Percentiles rank a stretch among this genome's conserved stretches.
These are phyloP conservation scores for Cyclopterus lumpus DNA, from an alignment of 2,797 vertebrate genomes.

Conservation along the genomic window DNA sequence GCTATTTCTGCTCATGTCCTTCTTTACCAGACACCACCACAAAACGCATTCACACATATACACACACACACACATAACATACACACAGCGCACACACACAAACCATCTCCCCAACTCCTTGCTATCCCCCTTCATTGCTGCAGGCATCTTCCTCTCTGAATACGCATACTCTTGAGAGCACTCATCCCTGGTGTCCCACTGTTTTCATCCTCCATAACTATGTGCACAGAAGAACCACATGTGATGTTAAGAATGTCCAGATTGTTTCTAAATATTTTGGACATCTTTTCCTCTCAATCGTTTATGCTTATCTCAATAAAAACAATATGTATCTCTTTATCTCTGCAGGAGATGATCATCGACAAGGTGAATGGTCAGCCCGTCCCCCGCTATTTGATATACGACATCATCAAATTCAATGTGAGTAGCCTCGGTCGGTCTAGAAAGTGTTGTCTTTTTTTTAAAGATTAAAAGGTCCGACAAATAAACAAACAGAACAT, in stretches of 20 bases:
- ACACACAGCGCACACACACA: slow-evolving; percentile 4
- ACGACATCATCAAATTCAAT: slow-evolving; percentile 98
- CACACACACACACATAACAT: slow-evolving; percentile 11
- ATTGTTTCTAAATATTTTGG: background rate
- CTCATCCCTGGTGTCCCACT: slow-evolving; percentile 24
- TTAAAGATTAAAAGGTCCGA: slow-evolving; percentile 20
- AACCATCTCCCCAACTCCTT: slow-evolving; percentile 27
- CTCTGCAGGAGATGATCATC: slow-evolving; percentile 96
- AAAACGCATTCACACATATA: slow-evolving; percentile 7
- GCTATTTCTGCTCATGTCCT: slow-evolving; percentile 72
- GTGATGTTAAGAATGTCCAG: background rate
- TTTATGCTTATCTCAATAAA: background rate
- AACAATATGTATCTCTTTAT: slow-evolving; percentile 41
- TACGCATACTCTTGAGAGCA: slow-evolving; percentile 36
- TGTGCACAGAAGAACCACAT: slow-evolving; percentile 9
- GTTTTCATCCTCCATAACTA: slow-evolving; percentile 21
- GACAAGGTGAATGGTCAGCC: slow-evolving; percentile 98
- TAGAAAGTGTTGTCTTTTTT: slow-evolving; percentile 9
- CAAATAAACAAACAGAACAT: slow-evolving; percentile 6
- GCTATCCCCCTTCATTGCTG: slow-evolving; percentile 33
- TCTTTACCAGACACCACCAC: slow-evolving; percentile 16
- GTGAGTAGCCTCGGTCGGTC: slow-evolving; percentile 86
- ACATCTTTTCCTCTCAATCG: background rate
- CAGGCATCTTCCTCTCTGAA: slow-evolving; percentile 53
- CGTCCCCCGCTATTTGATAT: slow-evolving; percentile 98